These are phyloP conservation scores for Columba janthina DNA, from an alignment of 2,113 vertebrate species.

Conservation along the genomic window DNA sequence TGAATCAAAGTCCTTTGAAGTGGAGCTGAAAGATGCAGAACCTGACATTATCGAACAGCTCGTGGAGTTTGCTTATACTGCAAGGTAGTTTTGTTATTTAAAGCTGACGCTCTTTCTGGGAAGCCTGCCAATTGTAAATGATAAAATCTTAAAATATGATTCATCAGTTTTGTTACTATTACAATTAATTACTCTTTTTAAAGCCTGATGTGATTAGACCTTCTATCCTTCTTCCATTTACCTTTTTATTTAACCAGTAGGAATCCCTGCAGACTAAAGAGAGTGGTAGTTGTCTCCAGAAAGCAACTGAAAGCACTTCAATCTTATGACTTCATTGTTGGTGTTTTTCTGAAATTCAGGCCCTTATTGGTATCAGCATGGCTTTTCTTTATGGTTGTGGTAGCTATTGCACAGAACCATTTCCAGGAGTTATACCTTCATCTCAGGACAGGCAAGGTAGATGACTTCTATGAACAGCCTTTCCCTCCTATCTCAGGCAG, in stretches of 20 bases:
- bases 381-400: neutral
- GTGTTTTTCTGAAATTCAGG: neutral
- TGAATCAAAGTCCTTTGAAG: conserved; percentile 95
- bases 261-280: neutral
- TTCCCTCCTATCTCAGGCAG: neutral
- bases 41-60: conserved; percentile 95
- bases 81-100: conserved; percentile 79
- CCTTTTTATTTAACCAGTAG: neutral
- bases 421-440: neutral
- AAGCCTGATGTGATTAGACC: neutral
- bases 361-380: neutral
- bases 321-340: neutral
- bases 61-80: conserved; percentile 97
- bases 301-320: neutral
- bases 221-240: neutral
- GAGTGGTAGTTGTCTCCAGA: neutral
- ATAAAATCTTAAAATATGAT: conserved; percentile 1
- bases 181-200: neutral
- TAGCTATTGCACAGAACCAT: neutral
- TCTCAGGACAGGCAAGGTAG: neutral
- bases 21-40: conserved; percentile 94
- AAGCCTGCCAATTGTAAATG: neutral
- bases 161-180: neutral
- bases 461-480: neutral
- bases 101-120: neutral